Base-by-base conservation (phyloP, 2,888 invertebrate species). In the Apamea anceps region DNA sequence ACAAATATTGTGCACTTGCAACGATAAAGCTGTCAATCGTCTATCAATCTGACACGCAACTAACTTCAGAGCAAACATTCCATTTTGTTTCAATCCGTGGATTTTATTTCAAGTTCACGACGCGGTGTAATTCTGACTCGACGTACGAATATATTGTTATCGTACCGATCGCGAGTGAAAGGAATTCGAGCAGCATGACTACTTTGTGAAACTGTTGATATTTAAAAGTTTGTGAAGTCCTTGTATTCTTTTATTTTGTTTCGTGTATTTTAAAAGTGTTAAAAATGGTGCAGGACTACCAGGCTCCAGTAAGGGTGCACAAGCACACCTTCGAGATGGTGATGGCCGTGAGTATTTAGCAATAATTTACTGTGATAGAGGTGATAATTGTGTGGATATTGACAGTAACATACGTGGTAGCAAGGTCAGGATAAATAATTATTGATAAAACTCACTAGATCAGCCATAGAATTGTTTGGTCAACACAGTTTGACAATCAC, bases 241-340 rank as follows among this genome's bases (percentile, higher is more conserved):
- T 92, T 92, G 89, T 91, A 91, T 92, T 93, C 90, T 92, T 94
- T 93, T 92, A 88, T 89, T 90, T 92, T 91, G 87, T 90, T 88
- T 90, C 84, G 86, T 91, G 92, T 91, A 90, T 92, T 91, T 92
- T 90, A 84, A 71, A 87, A 77, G 82, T 88, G 91, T 93, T 93
- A 97, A 95, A 89, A 94, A 99, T 99, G 99, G 99, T 99, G 93
- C 99, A 99, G 97, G 99, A 99, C 95, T 99, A 99, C 97, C 98
- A 99, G 95, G 99, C 99, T 87, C 99, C 99, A 91, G 98, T 99
- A 76, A 98, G 99, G 97, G 99, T 99, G 89, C 99, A 99, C 97
- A 99, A 99, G 96, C 98, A 98, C 95, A 98, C 99, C 75, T 99
- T 99, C 96, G 99, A 99, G 96, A 97, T 99, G 95, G 99, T 99